Percentiles rank a stretch among this genome's conserved stretches.
Evolutionary conservation across 2,113 vertebrate genomes (phyloP).

Genomic region (Psephotus haematonotus): DNA sequence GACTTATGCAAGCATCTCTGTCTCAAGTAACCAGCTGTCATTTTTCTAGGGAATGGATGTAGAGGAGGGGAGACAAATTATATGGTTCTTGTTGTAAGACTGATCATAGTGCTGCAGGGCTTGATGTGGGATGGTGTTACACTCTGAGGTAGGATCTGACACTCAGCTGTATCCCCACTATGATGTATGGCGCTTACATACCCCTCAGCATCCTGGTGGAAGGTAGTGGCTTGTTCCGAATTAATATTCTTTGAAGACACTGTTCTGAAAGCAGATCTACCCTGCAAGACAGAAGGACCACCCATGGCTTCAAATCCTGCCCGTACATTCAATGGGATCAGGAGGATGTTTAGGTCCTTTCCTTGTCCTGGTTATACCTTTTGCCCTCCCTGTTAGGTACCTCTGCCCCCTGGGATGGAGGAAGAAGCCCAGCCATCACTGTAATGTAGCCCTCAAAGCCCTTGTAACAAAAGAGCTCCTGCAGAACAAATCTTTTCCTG

Average conservation of each 20-base stretch:
- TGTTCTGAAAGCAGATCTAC: neutral
- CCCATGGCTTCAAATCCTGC: neutral
- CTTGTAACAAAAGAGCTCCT: neutral
- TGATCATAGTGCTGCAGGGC: neutral
- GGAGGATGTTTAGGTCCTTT: neutral
- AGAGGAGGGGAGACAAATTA: neutral
- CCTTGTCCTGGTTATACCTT: neutral
- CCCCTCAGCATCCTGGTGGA: neutral
- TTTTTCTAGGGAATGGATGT: neutral
- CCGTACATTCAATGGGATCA: neutral
- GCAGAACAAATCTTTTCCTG: neutral
- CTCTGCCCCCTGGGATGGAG: neutral
- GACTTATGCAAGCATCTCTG: neutral
- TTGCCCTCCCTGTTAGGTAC: neutral
- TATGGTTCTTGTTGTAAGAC: neutral
- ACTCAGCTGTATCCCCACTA: neutral
- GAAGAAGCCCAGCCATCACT: neutral
- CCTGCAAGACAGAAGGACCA: neutral
- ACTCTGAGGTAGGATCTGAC: neutral
- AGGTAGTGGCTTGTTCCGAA: neutral
- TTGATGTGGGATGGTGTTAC: neutral
- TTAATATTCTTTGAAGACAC: neutral
- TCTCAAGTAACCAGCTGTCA: neutral
- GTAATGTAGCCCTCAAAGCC: neutral
- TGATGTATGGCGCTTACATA: rapidly evolving